These are phyloP conservation scores for Amphibalanus amphitrite DNA, from an alignment of 1,140 invertebrate species.

Conservation along the genomic window DNA sequence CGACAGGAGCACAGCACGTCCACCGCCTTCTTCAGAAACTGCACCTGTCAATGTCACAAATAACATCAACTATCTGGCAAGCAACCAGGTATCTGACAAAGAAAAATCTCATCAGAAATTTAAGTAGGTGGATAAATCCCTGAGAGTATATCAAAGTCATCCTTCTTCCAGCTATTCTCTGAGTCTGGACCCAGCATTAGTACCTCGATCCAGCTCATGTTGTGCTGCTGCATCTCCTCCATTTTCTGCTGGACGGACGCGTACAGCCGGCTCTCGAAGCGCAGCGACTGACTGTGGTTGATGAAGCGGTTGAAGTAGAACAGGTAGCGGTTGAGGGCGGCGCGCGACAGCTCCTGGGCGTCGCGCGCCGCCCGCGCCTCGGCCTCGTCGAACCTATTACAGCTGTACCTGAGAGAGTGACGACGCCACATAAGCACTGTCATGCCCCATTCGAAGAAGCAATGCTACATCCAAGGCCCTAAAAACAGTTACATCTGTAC, in stretches of 20 bases:
- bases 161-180: too few relatives aligned
- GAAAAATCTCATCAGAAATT: too few relatives aligned
- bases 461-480: too few relatives aligned
- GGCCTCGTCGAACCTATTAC: constrained; percentile 93
- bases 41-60: too few relatives aligned
- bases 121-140: too few relatives aligned
- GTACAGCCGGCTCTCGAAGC: constrained; percentile 93
- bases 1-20: constrained; percentile 94
- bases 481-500: too few relatives aligned
- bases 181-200: too few relatives aligned
- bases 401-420: constrained; percentile 89
- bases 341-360: constrained; percentile 83
- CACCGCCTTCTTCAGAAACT: constrained; percentile 93
- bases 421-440: too few relatives aligned
- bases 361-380: constrained; percentile 89
- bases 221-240: constrained; percentile 99
- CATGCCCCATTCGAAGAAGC: too few relatives aligned
- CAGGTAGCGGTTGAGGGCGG: constrained; percentile 83
- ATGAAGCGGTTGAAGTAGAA: constrained; percentile 99
- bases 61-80: too few relatives aligned
- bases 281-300: constrained; percentile 98
- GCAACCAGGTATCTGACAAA: too few relatives aligned
- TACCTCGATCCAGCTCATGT: constrained; percentile 99
- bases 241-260: constrained; percentile 91
- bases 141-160: too few relatives aligned